These are phyloP conservation scores for Hypotaenidia philippensis DNA, from an alignment of 2,797 vertebrate genomes.

Conservation along the genomic window DNA sequence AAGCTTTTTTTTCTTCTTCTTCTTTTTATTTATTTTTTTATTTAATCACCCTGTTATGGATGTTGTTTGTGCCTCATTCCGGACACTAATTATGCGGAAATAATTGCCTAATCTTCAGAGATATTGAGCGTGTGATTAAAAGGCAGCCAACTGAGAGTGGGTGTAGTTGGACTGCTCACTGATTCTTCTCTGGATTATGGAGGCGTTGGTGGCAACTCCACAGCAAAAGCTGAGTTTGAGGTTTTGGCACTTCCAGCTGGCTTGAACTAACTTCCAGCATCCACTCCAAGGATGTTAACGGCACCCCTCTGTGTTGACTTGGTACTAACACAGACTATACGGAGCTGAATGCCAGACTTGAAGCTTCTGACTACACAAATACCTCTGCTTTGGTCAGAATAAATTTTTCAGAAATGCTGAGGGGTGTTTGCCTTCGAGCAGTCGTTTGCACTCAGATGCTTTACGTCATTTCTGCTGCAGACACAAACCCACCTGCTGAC, in stretches of 20 bases:
- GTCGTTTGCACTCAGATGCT: fast-evolving
- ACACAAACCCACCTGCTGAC: neutral
- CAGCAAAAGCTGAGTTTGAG: neutral
- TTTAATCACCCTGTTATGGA: neutral
- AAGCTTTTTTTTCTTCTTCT: neutral
- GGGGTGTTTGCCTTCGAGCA: neutral
- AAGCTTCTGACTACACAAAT: neutral
- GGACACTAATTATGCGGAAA: constrained; percentile 59
- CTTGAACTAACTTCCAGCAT: neutral
- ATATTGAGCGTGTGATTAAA: constrained; percentile 64
- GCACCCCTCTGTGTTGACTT: neutral
- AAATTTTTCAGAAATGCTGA: neutral
- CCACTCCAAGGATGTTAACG: neutral
- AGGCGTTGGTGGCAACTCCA: constrained; percentile 25
- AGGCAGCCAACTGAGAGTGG: constrained; percentile 48
- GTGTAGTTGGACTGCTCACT: constrained; percentile 21
- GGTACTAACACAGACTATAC: neutral
- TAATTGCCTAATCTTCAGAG: constrained; percentile 60
- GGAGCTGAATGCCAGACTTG: fast-evolving
- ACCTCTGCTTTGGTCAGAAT: neutral
- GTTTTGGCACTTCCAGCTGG: neutral
- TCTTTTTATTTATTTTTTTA: neutral
- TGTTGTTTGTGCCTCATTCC: constrained; percentile 50
- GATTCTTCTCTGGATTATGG: neutral
- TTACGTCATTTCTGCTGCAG: neutral